Evolutionary conservation across 2,888 invertebrate species (phyloP).

Genomic region (Apocheima hispidaria): DNA sequence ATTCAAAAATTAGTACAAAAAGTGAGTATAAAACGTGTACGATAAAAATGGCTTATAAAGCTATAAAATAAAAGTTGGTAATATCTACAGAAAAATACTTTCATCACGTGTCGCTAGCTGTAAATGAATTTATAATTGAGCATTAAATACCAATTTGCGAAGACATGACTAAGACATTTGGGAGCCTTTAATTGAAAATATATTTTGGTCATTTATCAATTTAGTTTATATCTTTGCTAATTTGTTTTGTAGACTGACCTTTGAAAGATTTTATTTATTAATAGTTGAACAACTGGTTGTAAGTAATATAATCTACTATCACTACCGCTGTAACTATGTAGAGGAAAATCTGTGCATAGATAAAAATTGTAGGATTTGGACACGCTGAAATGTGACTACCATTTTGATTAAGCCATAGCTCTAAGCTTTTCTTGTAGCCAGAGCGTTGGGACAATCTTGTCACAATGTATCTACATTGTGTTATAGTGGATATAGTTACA

Average conservation of each 20-base stretch:
- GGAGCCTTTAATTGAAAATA: conserved; percentile 2
- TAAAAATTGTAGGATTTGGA: no score
- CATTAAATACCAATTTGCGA: conserved; percentile 4
- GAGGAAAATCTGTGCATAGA: neutral
- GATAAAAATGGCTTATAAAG: conserved; percentile 12
- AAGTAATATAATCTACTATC: neutral
- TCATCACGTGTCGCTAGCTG: conserved; percentile 4
- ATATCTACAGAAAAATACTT: conserved; percentile 13
- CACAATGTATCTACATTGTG: no score
- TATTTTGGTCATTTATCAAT: conserved; percentile 1
- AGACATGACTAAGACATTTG: neutral
- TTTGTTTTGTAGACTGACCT: conserved; percentile 6
- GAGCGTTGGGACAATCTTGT: no score
- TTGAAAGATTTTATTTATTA: neutral
- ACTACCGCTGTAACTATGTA: neutral
- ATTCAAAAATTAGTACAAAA: no score
- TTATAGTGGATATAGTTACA: no score
- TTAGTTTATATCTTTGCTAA: neutral
- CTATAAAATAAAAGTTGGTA: conserved; percentile 4
- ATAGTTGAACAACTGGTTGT: neutral
- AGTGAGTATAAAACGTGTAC: neutral
- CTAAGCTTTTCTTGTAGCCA: no score
- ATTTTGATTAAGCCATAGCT: no score
- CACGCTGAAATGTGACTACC: no score
- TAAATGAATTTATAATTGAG: conserved; percentile 8